A percentile compares a stretch with the other conserved stretches of the same genome.
These are phyloP conservation scores for Psylliodes chrysocephalus DNA, from an alignment of 2,888 invertebrate species.

Conservation along the genomic window DNA sequence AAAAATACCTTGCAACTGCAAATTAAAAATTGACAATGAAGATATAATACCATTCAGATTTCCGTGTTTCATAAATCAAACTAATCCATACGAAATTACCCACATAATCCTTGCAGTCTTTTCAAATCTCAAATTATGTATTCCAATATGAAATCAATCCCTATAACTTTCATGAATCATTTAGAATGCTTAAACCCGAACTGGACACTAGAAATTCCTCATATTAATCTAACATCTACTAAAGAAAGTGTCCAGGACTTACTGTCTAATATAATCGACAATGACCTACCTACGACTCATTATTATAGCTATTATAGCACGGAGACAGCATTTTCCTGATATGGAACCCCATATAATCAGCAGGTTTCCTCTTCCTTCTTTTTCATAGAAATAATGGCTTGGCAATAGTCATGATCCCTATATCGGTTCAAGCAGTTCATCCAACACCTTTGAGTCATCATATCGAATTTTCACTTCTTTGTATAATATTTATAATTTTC, in stretches of 20 bases:
- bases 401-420: not conserved
- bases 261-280: too few species aligned
- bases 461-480: not conserved
- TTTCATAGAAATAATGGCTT: not conserved
- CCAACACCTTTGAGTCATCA: not conserved
- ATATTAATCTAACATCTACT: too few species aligned
- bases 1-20: too few species aligned
- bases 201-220: too few species aligned
- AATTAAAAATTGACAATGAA: too few species aligned
- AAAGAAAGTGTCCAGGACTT: not conserved
- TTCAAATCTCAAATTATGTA: not conserved
- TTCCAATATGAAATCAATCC: not conserved
- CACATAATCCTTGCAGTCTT: not conserved
- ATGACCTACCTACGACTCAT: not conserved
- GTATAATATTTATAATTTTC: not conserved
- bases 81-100: too few species aligned
- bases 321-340: not conserved
- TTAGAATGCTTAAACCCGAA: too few species aligned
- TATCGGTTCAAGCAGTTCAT: not conserved
- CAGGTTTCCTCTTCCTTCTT: not conserved
- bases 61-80: too few species aligned
- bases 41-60: too few species aligned
- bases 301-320: not conserved
- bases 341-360: not conserved
- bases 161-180: too few species aligned